A percentile compares a stretch with the other conserved stretches of the same genome.
Conservation (phyloP, 2,888 invertebrate genomes). For the Drosophila testacea region DNA sequence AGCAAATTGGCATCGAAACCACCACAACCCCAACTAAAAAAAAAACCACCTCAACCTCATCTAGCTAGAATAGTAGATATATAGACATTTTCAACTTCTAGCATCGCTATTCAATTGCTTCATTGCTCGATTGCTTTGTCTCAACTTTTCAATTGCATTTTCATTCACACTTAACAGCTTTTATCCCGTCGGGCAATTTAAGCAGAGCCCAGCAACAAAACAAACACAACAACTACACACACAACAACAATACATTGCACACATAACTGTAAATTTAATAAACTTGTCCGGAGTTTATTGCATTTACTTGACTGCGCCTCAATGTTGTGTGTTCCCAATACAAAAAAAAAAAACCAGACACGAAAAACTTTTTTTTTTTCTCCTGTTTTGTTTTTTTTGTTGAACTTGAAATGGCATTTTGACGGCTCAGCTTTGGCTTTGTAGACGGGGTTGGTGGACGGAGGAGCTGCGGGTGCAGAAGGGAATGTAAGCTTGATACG, state of each 20-base stretch:
- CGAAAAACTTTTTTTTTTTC: slow-evolving; percentile 4
- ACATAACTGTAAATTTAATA: slow-evolving; percentile 75
- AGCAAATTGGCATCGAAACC: slow-evolving; percentile 3
- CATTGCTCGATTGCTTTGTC: slow-evolving; percentile 56
- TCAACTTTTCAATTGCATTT: slow-evolving; percentile 62
- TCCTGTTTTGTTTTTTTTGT: slow-evolving; percentile 20
- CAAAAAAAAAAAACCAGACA: neutral
- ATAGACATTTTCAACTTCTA: neutral
- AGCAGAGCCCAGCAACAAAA: slow-evolving; percentile 18
- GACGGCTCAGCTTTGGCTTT: slow-evolving; percentile 35
- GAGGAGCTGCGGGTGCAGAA: too few species aligned
- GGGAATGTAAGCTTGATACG: slow-evolving; percentile 18
- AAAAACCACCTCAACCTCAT: neutral
- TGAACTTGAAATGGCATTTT: slow-evolving; percentile 71
- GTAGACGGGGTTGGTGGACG: too few species aligned
- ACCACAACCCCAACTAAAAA: neutral
- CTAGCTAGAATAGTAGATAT: too few species aligned
- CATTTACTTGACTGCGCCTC: slow-evolving; percentile 62
- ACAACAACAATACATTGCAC: slow-evolving; percentile 35
- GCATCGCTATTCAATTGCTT: slow-evolving; percentile 41
- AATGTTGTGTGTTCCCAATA: slow-evolving; percentile 23
- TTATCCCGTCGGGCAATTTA: slow-evolving; percentile 50
- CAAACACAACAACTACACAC: slow-evolving; percentile 7
- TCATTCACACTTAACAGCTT: slow-evolving; percentile 47
- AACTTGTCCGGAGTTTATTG: slow-evolving; percentile 72